phyloP scores from a whole-genome alignment of 2,888 invertebrate genomes.

The Formica aserva region DNA sequence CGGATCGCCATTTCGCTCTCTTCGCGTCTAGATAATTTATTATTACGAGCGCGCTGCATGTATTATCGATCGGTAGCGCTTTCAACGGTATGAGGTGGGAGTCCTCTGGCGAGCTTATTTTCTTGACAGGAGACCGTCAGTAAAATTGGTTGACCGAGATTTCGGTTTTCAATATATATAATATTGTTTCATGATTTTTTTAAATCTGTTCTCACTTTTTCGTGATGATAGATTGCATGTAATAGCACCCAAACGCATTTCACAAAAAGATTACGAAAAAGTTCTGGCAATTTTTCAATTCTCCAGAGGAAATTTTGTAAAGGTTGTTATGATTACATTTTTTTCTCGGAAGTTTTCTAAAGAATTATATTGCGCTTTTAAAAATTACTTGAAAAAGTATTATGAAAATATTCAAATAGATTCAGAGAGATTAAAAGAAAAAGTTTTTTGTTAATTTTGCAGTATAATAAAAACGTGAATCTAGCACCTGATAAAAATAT shows the following conservation, averaged over 20 bases:
- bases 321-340: neutral
- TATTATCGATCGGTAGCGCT: conserved; percentile 68
- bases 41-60: conserved; percentile 64
- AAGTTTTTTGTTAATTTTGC: neutral
- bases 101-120: conserved; percentile 54
- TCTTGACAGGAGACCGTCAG: conserved; percentile 48
- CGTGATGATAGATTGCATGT: conserved; percentile 18
- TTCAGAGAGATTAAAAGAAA: neutral
- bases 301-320: neutral
- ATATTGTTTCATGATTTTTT: conserved; percentile 1
- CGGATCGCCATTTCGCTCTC: conserved; percentile 70
- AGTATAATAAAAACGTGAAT: neutral
- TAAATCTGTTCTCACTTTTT: conserved; percentile 22
- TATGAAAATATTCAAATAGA: neutral
- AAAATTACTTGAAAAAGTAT: neutral
- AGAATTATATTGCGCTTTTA: neutral
- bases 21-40: conserved; percentile 72
- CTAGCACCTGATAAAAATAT: neutral
- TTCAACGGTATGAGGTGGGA: conserved; percentile 58
- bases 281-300: neutral
- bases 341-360: neutral
- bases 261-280: neutral
- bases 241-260: conserved; percentile 3
- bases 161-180: conserved; percentile 16
- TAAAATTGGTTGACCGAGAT: conserved; percentile 39